A percentile compares a stretch with the other conserved stretches of the same genome.
Conservation (phyloP, 2,113 vertebrate genomes). For the Genyomyrus donnyi region DNA sequence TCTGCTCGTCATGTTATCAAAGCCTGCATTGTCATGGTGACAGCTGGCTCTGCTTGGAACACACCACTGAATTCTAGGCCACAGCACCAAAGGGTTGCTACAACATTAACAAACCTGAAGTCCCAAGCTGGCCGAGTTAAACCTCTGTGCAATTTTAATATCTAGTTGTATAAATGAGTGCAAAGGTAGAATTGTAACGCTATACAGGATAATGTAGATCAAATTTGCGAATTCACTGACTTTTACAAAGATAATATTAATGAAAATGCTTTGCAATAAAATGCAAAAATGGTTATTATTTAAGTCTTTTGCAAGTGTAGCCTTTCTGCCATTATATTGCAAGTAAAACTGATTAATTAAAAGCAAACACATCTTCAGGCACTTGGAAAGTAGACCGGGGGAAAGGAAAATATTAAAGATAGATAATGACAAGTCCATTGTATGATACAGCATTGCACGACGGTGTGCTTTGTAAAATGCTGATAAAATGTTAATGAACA, state of each 20-base stretch:
- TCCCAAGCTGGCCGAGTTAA: background rate
- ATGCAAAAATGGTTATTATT: background rate
- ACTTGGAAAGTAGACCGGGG: background rate
- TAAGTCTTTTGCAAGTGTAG: background rate
- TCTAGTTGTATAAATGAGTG: background rate
- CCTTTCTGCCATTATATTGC: background rate
- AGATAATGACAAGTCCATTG: background rate
- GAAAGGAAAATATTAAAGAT: background rate
- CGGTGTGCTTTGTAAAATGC: background rate
- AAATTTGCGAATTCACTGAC: background rate
- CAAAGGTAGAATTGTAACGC: background rate
- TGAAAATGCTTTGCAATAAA: background rate
- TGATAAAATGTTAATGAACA: background rate
- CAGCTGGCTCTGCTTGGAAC: background rate
- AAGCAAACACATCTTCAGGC: background rate
- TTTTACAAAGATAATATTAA: background rate
- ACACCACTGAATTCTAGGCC: background rate
- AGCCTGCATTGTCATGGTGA: background rate
- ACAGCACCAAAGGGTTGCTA: background rate
- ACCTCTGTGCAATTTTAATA: background rate
- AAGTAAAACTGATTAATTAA: slow-evolving; percentile 1
- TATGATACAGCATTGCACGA: background rate
- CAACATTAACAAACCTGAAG: background rate
- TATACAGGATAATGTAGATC: background rate
- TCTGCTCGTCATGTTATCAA: slow-evolving; percentile 9